These are phyloP conservation scores for Calliphora vicina DNA, from an alignment of 1,140 invertebrate species.

Conservation along the genomic window DNA sequence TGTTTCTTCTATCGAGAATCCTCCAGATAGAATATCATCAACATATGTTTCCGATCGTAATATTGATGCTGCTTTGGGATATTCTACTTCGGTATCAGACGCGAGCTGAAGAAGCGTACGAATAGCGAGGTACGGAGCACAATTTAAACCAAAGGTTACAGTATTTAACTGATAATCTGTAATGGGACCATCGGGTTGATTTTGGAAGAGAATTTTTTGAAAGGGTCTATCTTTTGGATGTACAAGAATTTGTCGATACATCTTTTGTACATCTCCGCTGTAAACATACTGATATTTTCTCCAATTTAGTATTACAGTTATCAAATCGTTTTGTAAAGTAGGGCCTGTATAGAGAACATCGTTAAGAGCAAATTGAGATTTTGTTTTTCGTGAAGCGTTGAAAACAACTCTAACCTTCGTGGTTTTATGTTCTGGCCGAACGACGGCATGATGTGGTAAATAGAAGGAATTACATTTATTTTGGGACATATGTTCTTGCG, in stretches of 20 bases:
- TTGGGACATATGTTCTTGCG: no score
- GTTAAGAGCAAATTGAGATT: not conserved
- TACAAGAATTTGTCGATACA: not conserved
- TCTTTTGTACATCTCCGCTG: conserved; percentile 18
- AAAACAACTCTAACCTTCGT: no score
- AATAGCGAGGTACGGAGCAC: conserved; percentile 13
- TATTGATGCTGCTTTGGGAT: not conserved
- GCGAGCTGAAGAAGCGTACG: conserved; percentile 19
- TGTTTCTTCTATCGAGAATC: not conserved
- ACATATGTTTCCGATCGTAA: conserved; percentile 14
- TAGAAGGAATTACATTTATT: conserved; percentile 18
- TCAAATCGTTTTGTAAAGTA: not conserved
- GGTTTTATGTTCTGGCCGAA: no score
- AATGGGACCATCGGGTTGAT: not conserved
- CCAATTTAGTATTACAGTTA: conserved; percentile 24
- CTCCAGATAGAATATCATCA: conserved; percentile 6
- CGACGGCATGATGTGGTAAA: conserved; percentile 22
- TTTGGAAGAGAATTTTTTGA: conserved; percentile 5
- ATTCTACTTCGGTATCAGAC: not conserved
- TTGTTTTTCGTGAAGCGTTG: no score
- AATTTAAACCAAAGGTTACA: no score
- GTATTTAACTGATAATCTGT: no score
- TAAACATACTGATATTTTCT: conserved; percentile 20
- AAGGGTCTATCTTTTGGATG: not conserved
- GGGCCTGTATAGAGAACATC: conserved; percentile 16